Base-by-base conservation (phyloP, 2,113 vertebrate genomes). In the Eclectus roratus region DNA sequence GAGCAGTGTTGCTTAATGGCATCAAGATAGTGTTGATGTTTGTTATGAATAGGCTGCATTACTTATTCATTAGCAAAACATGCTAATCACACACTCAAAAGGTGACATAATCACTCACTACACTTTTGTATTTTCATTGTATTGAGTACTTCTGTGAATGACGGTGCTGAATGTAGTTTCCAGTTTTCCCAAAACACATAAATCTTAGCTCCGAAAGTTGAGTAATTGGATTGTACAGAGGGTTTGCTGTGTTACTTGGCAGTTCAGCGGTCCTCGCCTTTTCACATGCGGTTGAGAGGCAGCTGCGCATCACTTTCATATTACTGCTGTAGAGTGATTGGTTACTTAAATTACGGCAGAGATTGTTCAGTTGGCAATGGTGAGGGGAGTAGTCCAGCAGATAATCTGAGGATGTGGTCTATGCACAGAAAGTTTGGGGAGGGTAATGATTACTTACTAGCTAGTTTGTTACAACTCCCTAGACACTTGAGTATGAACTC, bases 41-140 rank as follows among this genome's bases (percentile, higher is more conserved):
- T 90, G 10, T 68, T 74, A n/a, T 14, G 53, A 85, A 61, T 52
- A 80, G 66, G 20, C 47, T 88, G 66, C 52, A 60, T 85, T 88
- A 87, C 33, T 68, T 94, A 21, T 23, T 95, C 28, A 37, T 90
- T 91, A 69, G 53, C 23, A 77, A 68, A 93, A 49, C 33, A 35
- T 44, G 55, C 31, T 77, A 72, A 80, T 83, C 46, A 27, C 56
- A 60, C 81, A 18, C 23, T 88, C 43, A 44, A 4, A 64, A 90
- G 65, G 39, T 81, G 53, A 89, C 63, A 21, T 64, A 82, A 88
- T 71, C 7, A 35, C 64, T 90, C 52, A 50, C 72, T 93, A 46
- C 39, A 18, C 37, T 58, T 87, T 5, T 19, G 11, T 70, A 18
- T 94, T 79, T 82, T 76, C 27, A 28, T 56, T 90, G 29, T 71